These are phyloP conservation scores for Mimumesa dahlbomi DNA, from an alignment of 2,888 invertebrate genomes.

Conservation along the genomic window DNA sequence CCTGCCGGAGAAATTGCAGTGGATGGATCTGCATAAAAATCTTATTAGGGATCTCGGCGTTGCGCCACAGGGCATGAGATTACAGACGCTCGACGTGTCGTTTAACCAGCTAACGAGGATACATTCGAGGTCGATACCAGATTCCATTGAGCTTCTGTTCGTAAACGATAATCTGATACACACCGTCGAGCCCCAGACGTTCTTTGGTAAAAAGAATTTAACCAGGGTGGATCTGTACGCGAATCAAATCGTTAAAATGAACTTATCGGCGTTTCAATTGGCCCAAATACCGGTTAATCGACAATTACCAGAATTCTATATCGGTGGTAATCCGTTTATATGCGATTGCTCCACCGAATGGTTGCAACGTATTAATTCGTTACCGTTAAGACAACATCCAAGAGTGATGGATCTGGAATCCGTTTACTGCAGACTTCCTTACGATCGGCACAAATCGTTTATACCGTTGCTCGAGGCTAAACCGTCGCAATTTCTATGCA, in stretches of 20 bases:
- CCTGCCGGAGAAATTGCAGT: constrained; percentile 90
- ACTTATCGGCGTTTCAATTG: constrained; percentile 92
- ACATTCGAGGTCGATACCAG: constrained; percentile 89
- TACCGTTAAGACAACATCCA: constrained; percentile 92
- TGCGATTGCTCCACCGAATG: constrained; percentile 98
- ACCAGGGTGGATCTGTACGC: constrained; percentile 95
- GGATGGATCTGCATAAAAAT: constrained; percentile 95
- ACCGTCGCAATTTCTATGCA: constrained; percentile 94
- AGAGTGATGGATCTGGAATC: constrained; percentile 94
- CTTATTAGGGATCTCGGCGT: constrained; percentile 87
- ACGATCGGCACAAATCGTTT: constrained; percentile 91
- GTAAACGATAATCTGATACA: constrained; percentile 94
- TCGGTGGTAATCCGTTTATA: constrained; percentile 96
- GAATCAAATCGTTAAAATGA: constrained; percentile 94
- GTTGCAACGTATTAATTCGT: constrained; percentile 94
- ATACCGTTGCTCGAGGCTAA: constrained; percentile 93
- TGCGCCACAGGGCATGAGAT: constrained; percentile 86
- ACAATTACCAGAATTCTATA: constrained; percentile 93
- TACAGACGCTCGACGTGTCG: constrained; percentile 94
- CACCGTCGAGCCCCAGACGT: constrained; percentile 92
- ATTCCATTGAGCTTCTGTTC: constrained; percentile 92
- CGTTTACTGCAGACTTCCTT: constrained; percentile 92
- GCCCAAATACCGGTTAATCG: constrained; percentile 89
- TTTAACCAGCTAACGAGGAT: constrained; percentile 92
- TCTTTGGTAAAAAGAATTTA: constrained; percentile 93